Conservation (phyloP, 2,888 invertebrate genomes). For the Deroplatys truncata region DNA sequence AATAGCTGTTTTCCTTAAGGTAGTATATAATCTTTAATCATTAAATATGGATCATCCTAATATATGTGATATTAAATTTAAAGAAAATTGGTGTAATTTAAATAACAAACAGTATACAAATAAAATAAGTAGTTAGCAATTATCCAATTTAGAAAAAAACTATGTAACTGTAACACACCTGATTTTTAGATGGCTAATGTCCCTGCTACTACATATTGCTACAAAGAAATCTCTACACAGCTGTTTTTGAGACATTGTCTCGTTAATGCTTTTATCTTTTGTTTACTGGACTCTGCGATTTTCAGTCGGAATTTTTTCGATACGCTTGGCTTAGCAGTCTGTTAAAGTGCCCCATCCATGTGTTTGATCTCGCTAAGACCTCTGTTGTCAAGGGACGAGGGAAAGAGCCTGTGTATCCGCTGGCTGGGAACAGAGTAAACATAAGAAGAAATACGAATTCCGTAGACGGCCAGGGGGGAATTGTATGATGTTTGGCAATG, state of each 20-base stretch:
- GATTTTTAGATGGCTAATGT: too few relatives aligned
- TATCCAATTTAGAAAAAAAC: too few relatives aligned
- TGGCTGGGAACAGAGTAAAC: background rate
- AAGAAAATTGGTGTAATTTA: too few relatives aligned
- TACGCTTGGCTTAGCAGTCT: background rate
- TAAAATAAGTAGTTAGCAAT: too few relatives aligned
- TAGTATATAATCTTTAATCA: too few relatives aligned
- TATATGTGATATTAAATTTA: too few relatives aligned
- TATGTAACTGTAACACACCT: too few relatives aligned
- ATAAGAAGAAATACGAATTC: background rate
- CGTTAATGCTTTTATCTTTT: background rate
- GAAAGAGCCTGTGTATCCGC: background rate
- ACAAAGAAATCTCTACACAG: too few relatives aligned
- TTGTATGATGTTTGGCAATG: background rate
- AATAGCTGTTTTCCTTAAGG: too few relatives aligned
- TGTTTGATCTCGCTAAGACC: background rate
- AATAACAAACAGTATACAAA: too few relatives aligned
- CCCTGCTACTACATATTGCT: too few relatives aligned
- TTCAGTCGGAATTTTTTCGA: background rate
- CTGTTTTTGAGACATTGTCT: background rate
- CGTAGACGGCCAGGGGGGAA: background rate
- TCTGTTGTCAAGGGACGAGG: background rate
- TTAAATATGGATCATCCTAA: too few relatives aligned
- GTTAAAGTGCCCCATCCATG: background rate
- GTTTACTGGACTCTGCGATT: background rate